Evolutionary conservation across 2,888 invertebrate species (phyloP).

Genomic region (Schrankia costaestrigalis): DNA sequence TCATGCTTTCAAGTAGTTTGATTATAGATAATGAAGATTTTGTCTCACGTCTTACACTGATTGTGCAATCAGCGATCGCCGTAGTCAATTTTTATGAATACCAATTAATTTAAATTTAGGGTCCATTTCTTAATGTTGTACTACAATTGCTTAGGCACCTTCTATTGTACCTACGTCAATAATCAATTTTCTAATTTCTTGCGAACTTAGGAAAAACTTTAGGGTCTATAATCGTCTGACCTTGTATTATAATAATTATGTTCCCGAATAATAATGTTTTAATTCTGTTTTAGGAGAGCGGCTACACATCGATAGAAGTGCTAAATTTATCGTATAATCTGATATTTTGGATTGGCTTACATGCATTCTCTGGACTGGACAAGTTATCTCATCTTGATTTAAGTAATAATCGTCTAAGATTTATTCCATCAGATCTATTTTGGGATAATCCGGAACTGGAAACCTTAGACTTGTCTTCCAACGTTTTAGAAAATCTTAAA

Average conservation of each 20-base stretch:
- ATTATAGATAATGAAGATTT: too few relatives aligned
- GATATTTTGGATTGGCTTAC: conserved; percentile 82
- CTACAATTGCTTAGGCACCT: too few relatives aligned
- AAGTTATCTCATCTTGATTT: conserved; percentile 78
- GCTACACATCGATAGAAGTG: conserved; percentile 68
- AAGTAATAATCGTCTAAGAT: conserved; percentile 82
- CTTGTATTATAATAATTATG: background rate
- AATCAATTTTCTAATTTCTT: too few relatives aligned
- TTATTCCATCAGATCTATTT: conserved; percentile 77
- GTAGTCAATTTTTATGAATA: too few relatives aligned
- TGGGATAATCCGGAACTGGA: conserved; percentile 76
- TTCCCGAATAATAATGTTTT: background rate
- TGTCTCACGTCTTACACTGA: too few relatives aligned
- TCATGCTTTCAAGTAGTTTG: too few relatives aligned
- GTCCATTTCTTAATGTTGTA: too few relatives aligned
- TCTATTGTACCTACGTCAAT: too few relatives aligned
- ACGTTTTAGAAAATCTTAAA: conserved; percentile 79
- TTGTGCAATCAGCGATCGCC: too few relatives aligned
- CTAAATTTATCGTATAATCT: conserved; percentile 81
- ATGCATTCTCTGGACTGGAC: conserved; percentile 79
- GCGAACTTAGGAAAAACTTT: too few relatives aligned
- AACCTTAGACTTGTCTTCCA: conserved; percentile 81
- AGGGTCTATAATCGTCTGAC: too few relatives aligned
- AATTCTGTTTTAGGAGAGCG: conserved; percentile 64
- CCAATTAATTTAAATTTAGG: too few relatives aligned